These are phyloP conservation scores for Tetrax tetrax DNA, from an alignment of 2,113 vertebrate genomes.

Conservation along the genomic window DNA sequence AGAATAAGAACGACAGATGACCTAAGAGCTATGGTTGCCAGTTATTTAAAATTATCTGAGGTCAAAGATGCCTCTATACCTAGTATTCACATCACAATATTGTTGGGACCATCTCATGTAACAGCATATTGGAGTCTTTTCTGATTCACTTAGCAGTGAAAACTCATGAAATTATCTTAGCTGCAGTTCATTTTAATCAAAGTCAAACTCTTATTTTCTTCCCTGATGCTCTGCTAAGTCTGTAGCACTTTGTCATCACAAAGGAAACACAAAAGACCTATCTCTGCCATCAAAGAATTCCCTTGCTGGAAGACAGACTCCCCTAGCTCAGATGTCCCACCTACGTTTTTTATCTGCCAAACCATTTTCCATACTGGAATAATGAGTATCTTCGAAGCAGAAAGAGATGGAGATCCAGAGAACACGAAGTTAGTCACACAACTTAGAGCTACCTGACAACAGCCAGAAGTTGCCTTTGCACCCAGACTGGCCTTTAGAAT, in stretches of 20 bases:
- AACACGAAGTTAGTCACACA: background rate
- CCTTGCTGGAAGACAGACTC: background rate
- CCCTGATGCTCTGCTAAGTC: background rate
- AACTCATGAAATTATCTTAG: background rate
- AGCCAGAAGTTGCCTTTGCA: background rate
- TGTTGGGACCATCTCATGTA: background rate
- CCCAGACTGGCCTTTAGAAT: background rate
- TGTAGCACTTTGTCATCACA: background rate
- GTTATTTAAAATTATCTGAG: background rate
- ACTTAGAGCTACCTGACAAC: background rate
- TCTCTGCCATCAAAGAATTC: background rate
- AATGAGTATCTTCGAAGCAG: background rate
- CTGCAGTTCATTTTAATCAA: background rate
- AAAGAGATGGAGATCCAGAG: background rate
- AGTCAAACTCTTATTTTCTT: background rate
- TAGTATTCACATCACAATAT: background rate
- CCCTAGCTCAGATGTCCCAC: background rate
- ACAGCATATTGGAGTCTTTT: background rate
- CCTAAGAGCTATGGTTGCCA: background rate
- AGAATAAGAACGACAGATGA: background rate
- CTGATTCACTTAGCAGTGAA: background rate
- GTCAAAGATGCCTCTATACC: background rate
- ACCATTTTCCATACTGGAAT: rapidly evolving
- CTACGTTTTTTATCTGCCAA: background rate
- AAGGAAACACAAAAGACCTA: background rate